A percentile compares a stretch with the other conserved stretches of the same genome.
Conservation (phyloP, 23 tunicate species). For the Styela clava region DNA sequence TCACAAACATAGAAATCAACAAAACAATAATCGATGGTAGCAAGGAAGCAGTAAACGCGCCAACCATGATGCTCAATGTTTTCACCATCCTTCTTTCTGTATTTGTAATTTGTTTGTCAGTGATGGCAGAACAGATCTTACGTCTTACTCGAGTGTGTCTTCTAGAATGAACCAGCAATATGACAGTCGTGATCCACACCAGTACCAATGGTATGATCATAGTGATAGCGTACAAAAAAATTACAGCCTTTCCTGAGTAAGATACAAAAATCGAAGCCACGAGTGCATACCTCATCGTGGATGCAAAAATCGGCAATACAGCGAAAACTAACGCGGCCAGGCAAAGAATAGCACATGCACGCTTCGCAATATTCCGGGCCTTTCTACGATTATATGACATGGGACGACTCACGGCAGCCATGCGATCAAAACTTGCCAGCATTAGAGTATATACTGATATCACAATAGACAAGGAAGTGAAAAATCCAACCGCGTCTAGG, state of each 20-base stretch:
- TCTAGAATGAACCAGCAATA: slow-evolving; percentile 19
- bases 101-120: slow-evolving; percentile 1
- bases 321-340: slow-evolving; percentile 14
- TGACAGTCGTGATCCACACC: slow-evolving; percentile 46
- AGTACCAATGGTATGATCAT: slow-evolving; percentile 47
- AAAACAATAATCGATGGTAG: slow-evolving; percentile 40
- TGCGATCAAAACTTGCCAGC: slow-evolving; percentile 52
- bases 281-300: slow-evolving; percentile 26
- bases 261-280: slow-evolving; percentile 46
- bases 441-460: slow-evolving; percentile 55
- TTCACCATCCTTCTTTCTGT: slow-evolving; percentile 41
- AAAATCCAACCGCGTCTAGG: slow-evolving; percentile 32
- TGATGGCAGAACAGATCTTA: neutral
- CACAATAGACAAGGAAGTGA: slow-evolving; percentile 35
- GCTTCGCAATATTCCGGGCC: slow-evolving; percentile 7
- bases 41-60: slow-evolving; percentile 46
- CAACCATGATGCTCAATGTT: slow-evolving; percentile 71
- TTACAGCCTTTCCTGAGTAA: slow-evolving; percentile 22
- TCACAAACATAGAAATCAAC: slow-evolving; percentile 21
- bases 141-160: slow-evolving; percentile 17
- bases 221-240: slow-evolving; percentile 31
- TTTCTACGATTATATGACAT: slow-evolving; percentile 24
- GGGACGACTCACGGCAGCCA: slow-evolving; percentile 42
- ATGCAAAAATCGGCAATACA: slow-evolving; percentile 30
- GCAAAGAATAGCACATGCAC: neutral